These are phyloP conservation scores for Cephalotes varians DNA, from an alignment of 2,888 invertebrate genomes.

Conservation along the genomic window DNA sequence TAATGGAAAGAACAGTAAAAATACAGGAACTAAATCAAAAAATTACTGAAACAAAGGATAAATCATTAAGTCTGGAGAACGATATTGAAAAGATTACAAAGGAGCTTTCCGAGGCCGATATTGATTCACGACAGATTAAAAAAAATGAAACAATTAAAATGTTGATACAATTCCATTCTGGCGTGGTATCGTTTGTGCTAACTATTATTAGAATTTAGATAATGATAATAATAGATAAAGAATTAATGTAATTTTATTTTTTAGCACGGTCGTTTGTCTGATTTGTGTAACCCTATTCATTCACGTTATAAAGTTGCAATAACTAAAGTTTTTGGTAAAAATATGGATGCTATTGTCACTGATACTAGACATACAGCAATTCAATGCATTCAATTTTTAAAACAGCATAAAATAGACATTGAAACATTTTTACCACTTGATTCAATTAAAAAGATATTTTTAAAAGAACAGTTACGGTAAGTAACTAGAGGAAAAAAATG, in stretches of 20 bases:
- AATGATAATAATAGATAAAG: constrained; percentile 8
- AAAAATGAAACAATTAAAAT: constrained; percentile 98
- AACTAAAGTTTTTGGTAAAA: constrained; percentile 97
- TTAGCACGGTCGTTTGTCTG: constrained; percentile 96
- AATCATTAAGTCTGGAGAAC: constrained; percentile 91
- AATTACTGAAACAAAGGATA: constrained; percentile 93
- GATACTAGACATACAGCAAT: constrained; percentile 97
- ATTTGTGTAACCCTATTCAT: constrained; percentile 98
- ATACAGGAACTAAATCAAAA: constrained; percentile 92
- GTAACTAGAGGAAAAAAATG: constrained; percentile 1
- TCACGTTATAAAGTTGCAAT: constrained; percentile 98
- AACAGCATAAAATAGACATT: constrained; percentile 95
- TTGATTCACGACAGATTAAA: constrained; percentile 95
- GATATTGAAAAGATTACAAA: constrained; percentile 94
- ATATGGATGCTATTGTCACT: constrained; percentile 99
- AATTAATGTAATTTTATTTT: constrained; percentile 65
- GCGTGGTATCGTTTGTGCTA: constrained; percentile 87
- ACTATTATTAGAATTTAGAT: constrained; percentile 6
- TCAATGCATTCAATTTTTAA: constrained; percentile 95
- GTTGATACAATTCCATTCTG: constrained; percentile 96
- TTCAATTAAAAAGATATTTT: constrained; percentile 95
- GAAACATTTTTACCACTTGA: constrained; percentile 98
- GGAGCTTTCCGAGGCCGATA: constrained; percentile 95
- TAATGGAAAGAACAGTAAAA: constrained; percentile 93
- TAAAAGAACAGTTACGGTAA: constrained; percentile 93